A percentile compares a stretch with the other conserved stretches of the same genome.
These are phyloP conservation scores for Ligdia adustata DNA, from an alignment of 2,888 invertebrate species.

Conservation along the genomic window DNA sequence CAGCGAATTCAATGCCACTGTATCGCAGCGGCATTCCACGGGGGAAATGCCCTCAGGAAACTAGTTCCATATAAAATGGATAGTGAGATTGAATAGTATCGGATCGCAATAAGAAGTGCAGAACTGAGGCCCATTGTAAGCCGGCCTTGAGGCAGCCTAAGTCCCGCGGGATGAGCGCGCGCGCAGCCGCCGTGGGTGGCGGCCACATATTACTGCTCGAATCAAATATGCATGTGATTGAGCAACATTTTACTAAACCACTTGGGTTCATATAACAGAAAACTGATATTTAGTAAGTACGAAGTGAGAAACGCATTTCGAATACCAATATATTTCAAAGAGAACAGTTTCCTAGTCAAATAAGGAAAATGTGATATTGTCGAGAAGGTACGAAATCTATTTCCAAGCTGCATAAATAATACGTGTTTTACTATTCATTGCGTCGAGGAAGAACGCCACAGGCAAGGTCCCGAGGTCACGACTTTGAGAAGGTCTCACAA, in stretches of 20 bases:
- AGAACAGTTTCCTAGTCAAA: too few species aligned
- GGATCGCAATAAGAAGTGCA: slow-evolving; percentile 73
- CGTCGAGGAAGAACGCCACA: slow-evolving; percentile 51
- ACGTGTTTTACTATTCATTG: slow-evolving; percentile 35
- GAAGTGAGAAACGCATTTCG: too few species aligned
- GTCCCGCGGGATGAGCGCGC: slow-evolving; percentile 54
- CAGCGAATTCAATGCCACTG: slow-evolving; percentile 56
- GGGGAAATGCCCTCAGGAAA: slow-evolving; percentile 69
- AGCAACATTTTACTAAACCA: slow-evolving; percentile 15
- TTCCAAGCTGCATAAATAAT: slow-evolving; percentile 28
- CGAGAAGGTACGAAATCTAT: slow-evolving; percentile 23
- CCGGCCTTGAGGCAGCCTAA: slow-evolving; percentile 58
- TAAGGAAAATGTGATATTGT: slow-evolving; percentile 24
- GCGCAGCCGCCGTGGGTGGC: slow-evolving; percentile 66
- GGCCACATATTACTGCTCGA: slow-evolving; percentile 31
- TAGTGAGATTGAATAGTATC: slow-evolving; percentile 76
- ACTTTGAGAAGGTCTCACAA: slow-evolving; percentile 75
- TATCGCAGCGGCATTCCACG: slow-evolving; percentile 47
- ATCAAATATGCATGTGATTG: slow-evolving; percentile 26
- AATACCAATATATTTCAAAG: too few species aligned
- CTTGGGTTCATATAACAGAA: too few species aligned
- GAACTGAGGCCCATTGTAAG: slow-evolving; percentile 68
- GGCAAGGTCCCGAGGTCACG: slow-evolving; percentile 78
- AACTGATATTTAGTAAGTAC: too few species aligned
- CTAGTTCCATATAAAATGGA: slow-evolving; percentile 77